These are phyloP conservation scores for Sinonovacula constricta DNA, from an alignment of 1,140 invertebrate genomes.

Conservation along the genomic window DNA sequence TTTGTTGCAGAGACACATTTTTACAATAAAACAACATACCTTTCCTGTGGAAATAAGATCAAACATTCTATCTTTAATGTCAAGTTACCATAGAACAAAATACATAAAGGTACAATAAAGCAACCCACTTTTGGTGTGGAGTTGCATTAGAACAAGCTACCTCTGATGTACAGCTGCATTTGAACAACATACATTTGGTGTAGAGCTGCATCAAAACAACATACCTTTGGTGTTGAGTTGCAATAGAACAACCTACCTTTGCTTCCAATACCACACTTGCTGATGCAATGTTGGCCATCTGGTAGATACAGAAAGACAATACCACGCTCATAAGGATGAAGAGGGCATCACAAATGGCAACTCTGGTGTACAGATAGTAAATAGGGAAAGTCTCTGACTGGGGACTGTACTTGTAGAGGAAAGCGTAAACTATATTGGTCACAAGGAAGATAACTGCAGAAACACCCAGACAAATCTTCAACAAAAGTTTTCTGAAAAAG, in stretches of 20 bases:
- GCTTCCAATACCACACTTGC: slow-evolving; percentile 75
- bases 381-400: slow-evolving; percentile 57
- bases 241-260: slow-evolving; percentile 74
- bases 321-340: slow-evolving; percentile 74
- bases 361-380: slow-evolving; percentile 66
- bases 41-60: too few species aligned
- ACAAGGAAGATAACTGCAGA: slow-evolving; percentile 72
- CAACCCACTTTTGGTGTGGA: too few species aligned
- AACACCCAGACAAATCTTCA: slow-evolving; percentile 62
- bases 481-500: slow-evolving; percentile 56
- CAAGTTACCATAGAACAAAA: too few species aligned
- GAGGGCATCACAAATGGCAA: slow-evolving; percentile 75
- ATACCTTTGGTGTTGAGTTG: too few species aligned
- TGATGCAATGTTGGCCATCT: slow-evolving; percentile 73
- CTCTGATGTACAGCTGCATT: too few species aligned
- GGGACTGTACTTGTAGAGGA: slow-evolving; percentile 61
- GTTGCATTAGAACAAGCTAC: too few species aligned
- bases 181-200: too few species aligned
- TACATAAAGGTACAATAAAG: too few species aligned
- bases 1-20: too few species aligned
- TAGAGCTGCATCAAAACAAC: too few species aligned
- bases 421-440: slow-evolving; percentile 73
- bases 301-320: slow-evolving; percentile 75
- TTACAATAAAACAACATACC: too few species aligned
- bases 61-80: too few species aligned